These are phyloP conservation scores for Tachysurus vachellii DNA, from an alignment of 2,113 vertebrate species.

Conservation along the genomic window DNA sequence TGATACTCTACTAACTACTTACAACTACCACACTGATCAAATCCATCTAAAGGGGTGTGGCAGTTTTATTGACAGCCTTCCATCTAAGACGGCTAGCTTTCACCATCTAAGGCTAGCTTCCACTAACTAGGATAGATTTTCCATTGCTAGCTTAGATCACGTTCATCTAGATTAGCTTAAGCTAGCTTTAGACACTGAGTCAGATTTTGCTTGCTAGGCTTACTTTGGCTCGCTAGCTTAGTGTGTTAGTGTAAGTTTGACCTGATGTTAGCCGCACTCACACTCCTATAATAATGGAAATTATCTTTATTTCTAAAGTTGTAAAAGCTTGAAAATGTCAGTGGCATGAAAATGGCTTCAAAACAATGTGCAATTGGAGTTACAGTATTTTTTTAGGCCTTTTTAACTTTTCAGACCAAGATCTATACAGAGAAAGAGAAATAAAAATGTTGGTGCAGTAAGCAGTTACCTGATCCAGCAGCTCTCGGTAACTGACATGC, in stretches of 20 bases:
- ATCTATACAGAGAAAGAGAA: not conserved
- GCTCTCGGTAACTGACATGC: slow-evolving; percentile 83
- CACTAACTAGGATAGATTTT: not conserved
- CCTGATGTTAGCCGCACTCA: not conserved
- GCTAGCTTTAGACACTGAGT: not conserved
- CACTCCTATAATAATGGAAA: not conserved
- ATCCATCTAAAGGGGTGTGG: not conserved
- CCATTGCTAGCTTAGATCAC: not conserved
- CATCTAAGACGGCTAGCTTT: not conserved
- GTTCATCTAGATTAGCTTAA: not conserved
- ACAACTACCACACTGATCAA: too few species aligned
- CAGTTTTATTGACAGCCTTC: not conserved
- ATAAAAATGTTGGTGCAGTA: not conserved
- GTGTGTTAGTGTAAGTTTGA: not conserved
- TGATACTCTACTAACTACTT: not conserved
- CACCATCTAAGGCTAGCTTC: not conserved
- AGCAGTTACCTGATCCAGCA: slow-evolving; percentile 81
- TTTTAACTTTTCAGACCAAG: not conserved
- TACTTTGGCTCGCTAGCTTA: not conserved
- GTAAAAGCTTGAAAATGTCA: not conserved
- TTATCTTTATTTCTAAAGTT: not conserved
- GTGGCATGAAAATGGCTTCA: not conserved
- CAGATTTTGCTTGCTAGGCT: not conserved
- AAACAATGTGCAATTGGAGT: not conserved
- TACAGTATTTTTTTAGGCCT: not conserved